phyloP scores from a whole-genome alignment of 2,888 invertebrate genomes.

The Lepetodrilus schrolli region DNA sequence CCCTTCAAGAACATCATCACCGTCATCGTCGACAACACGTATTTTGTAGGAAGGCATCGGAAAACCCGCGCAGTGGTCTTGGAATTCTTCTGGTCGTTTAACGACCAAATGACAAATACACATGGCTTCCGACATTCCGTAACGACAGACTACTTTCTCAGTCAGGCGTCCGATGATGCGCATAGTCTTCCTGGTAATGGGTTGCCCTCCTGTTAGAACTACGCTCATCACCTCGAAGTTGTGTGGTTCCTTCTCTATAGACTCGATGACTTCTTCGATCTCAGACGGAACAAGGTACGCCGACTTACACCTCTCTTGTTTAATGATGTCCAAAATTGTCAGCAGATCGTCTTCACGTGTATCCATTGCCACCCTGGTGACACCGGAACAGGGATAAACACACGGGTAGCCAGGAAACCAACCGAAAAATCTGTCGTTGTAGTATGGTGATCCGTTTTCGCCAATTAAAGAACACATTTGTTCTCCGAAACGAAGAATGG shows the following conservation, averaged over 20 bases:
- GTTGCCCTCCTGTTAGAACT: not conserved
- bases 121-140: conserved; percentile 11
- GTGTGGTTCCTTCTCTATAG: not conserved
- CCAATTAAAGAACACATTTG: not conserved
- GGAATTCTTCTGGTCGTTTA: not conserved
- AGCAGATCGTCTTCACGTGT: not conserved
- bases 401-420: conserved; percentile 3
- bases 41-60: not conserved
- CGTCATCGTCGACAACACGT: not conserved
- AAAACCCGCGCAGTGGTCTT: not conserved
- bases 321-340: not conserved
- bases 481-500: not conserved
- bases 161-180: not conserved
- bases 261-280: not conserved
- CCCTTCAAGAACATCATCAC: not conserved
- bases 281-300: conserved; percentile 5
- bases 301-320: not conserved
- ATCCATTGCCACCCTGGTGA: not conserved
- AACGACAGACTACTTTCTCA: not conserved
- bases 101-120: not conserved
- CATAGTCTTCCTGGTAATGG: not conserved
- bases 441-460: not conserved
- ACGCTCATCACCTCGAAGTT: not conserved
- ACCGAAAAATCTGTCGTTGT: not conserved
- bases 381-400: not conserved